phyloP scores from a whole-genome alignment of 2,888 invertebrate genomes.

The Conus canariensis region DNA sequence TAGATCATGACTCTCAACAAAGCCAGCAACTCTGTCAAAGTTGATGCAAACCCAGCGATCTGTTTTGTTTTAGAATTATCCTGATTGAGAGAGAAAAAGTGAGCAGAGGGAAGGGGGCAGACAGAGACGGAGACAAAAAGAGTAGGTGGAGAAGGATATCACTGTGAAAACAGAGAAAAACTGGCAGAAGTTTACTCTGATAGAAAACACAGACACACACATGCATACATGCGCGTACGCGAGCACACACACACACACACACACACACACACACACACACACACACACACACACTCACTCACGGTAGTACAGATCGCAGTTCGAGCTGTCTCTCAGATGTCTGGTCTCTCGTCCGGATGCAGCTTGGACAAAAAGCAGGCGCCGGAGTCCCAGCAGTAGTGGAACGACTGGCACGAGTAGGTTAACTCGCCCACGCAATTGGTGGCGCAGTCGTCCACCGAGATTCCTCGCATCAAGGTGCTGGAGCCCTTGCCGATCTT shows the following conservation, averaged over 20 bases:
- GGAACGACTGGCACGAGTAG: constrained; percentile 67
- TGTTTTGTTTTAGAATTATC: background rate
- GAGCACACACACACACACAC: constrained; percentile 13
- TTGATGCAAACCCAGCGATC: no score
- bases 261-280: background rate
- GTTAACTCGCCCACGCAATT: constrained; percentile 57
- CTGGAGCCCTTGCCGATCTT: constrained; percentile 60
- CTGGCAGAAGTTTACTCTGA: background rate
- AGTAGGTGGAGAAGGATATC: background rate
- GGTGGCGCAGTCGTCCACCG: constrained; percentile 67
- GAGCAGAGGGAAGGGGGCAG: background rate
- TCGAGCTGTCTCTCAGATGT: constrained; percentile 49
- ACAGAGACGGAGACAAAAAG: background rate
- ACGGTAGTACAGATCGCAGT: constrained; percentile 65
- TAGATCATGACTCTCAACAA: no score
- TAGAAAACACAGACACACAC: background rate
- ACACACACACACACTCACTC: constrained; percentile 44
- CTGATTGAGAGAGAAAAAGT: background rate
- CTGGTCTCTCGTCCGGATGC: constrained; percentile 63
- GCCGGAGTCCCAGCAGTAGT: constrained; percentile 62
- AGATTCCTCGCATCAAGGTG: constrained; percentile 56
- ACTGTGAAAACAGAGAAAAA: background rate
- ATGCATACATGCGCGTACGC: background rate
- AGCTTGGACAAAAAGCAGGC: constrained; percentile 61
- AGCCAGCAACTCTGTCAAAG: no score